phyloP scores from a whole-genome alignment of 2,888 invertebrate genomes.

The Carabus problematicus region DNA sequence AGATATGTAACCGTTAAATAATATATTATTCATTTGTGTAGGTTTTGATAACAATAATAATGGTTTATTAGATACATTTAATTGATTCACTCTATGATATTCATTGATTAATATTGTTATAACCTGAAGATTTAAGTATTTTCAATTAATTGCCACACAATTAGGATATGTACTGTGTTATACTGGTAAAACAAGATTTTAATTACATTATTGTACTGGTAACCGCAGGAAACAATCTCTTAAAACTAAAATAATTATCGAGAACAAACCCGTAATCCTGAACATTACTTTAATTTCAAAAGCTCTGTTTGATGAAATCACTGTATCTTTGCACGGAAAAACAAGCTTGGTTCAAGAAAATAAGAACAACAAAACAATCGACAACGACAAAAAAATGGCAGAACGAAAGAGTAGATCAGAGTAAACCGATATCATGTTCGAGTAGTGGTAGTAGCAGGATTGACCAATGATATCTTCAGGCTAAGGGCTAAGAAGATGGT shows the following conservation, averaged over 20 bases:
- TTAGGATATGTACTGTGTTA: no score
- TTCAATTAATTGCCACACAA: no score
- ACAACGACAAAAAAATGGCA: not conserved
- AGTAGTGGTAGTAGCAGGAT: constrained; percentile 1
- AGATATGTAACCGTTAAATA: not conserved
- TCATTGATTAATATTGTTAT: no score
- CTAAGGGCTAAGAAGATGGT: constrained; percentile 4
- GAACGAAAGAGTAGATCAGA: constrained; percentile 4
- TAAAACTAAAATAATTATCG: no score
- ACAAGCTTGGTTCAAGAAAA: not conserved
- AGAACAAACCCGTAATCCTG: not conserved
- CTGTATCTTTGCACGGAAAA: constrained; percentile 6
- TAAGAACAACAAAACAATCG: constrained; percentile 5
- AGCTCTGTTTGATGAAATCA: not conserved
- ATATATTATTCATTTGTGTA: no score
- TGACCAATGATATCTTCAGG: constrained; percentile 35
- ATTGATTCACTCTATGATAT: no score
- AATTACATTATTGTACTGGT: no score
- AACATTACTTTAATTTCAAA: constrained; percentile 14
- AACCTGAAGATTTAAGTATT: no score
- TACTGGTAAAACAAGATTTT: no score
- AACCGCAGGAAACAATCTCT: no score
- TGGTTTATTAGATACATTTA: no score
- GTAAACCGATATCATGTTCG: not conserved
- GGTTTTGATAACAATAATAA: not conserved